Conservation (phyloP, 1,140 invertebrate genomes). For the Saccostrea glomerata region DNA sequence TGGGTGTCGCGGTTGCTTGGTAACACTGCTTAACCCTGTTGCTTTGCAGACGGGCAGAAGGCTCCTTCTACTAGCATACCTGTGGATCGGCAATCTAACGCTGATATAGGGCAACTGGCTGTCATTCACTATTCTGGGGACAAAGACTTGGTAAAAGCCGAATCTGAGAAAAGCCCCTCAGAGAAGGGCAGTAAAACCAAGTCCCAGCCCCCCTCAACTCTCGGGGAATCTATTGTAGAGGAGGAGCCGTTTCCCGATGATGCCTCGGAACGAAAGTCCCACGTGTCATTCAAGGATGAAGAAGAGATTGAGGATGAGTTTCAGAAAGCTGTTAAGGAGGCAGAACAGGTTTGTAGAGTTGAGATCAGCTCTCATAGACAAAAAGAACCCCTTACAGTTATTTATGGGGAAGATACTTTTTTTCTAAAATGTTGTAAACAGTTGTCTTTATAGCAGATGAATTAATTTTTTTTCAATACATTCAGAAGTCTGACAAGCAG, state of each 20-base stretch:
- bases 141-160: conserved; percentile 51
- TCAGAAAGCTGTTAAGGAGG: conserved; percentile 59
- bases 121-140: conserved; percentile 68
- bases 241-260: conserved; percentile 31
- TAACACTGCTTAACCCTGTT: conserved; percentile 41
- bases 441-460: no score
- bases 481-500: conserved; percentile 41
- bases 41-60: conserved; percentile 54
- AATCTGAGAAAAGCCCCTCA: conserved; percentile 42
- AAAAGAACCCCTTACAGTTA: neutral
- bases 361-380: conserved; percentile 59
- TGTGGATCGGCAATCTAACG: conserved; percentile 61
- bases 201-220: conserved; percentile 55
- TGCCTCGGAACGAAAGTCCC: conserved; percentile 47
- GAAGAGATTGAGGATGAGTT: conserved; percentile 59
- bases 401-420: no score
- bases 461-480: neutral
- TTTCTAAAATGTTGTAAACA: no score
- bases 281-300: conserved; percentile 49
- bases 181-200: conserved; percentile 48
- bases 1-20: conserved; percentile 20
- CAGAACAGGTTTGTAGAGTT: conserved; percentile 41
- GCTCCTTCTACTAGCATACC: conserved; percentile 65
- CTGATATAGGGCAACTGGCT: conserved; percentile 69
- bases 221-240: conserved; percentile 57